These are phyloP conservation scores for Pachyrhynchus sulphureomaculatus DNA, from an alignment of 1,140 invertebrate genomes.

Conservation along the genomic window DNA sequence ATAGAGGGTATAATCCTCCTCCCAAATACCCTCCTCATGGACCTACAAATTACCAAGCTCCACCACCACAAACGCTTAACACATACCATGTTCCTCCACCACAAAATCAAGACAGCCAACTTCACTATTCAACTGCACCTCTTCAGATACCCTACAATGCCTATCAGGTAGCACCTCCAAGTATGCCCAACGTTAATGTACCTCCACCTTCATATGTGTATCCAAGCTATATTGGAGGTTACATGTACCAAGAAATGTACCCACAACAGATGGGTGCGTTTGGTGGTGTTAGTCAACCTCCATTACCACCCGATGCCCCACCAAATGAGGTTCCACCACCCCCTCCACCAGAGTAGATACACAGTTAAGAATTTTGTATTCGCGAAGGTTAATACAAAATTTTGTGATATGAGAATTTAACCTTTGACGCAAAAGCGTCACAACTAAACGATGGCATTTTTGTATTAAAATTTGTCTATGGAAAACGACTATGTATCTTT, in stretches of 20 bases:
- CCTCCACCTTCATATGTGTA: conserved; percentile 33
- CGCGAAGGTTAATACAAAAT: too few relatives aligned
- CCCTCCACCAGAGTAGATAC: conserved; percentile 52
- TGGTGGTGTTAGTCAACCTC: conserved; percentile 38
- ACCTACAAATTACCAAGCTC: neutral
- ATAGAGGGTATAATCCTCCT: neutral
- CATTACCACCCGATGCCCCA: conserved; percentile 53
- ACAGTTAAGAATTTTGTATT: too few relatives aligned
- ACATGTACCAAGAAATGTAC: conserved; percentile 36
- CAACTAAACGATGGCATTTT: too few relatives aligned
- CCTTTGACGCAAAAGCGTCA: too few relatives aligned
- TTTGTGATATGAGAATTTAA: too few relatives aligned
- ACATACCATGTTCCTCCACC: conserved; percentile 4
- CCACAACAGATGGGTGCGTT: conserved; percentile 31
- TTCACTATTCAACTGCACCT: conserved; percentile 5
- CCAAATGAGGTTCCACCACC: conserved; percentile 52
- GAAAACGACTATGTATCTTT: too few relatives aligned
- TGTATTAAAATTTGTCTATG: too few relatives aligned
- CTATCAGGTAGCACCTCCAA: conserved; percentile 19
- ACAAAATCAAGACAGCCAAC: conserved; percentile 9
- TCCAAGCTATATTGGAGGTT: conserved; percentile 29
- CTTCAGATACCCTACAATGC: conserved; percentile 12
- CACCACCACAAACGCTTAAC: conserved; percentile 5
- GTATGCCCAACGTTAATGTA: conserved; percentile 32
- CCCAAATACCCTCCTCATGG: neutral